These are phyloP conservation scores for Autographa pulchrina DNA, from an alignment of 2,888 invertebrate genomes.

Conservation along the genomic window DNA sequence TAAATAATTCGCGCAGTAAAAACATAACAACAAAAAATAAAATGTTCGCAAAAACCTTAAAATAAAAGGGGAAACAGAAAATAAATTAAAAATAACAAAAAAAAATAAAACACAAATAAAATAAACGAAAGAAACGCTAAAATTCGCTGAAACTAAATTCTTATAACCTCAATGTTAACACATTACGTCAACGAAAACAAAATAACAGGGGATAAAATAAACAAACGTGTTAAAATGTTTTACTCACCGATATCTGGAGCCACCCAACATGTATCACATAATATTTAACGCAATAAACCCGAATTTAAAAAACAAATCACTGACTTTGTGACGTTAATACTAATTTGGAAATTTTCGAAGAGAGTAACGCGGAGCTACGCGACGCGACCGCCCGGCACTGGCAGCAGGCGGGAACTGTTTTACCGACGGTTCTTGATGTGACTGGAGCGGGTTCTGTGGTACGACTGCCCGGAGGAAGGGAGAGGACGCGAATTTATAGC, in stretches of 20 bases:
- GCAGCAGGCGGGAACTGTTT: conserved; percentile 39
- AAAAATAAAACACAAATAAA: neutral
- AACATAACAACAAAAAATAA: neutral
- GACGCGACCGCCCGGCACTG: conserved; percentile 27
- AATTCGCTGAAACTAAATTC: neutral
- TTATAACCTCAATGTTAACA: conserved; percentile 11
- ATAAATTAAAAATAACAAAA: neutral
- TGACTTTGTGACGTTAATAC: conserved; percentile 17
- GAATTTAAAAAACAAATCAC: neutral
- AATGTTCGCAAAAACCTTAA: neutral
- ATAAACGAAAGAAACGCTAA: neutral
- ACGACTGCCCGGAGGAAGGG: neutral
- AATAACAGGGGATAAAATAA: conserved; percentile 10
- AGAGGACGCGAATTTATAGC: conserved; percentile 7
- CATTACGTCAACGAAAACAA: conserved; percentile 21
- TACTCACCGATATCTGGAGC: conserved; percentile 29
- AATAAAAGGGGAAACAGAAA: neutral
- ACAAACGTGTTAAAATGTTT: conserved; percentile 1
- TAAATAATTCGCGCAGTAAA: neutral
- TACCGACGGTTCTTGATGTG: conserved; percentile 30
- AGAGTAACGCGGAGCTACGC: conserved; percentile 15
- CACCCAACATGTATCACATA: conserved; percentile 4
- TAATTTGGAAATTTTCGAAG: conserved; percentile 42
- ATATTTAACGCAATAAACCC: conserved; percentile 11
- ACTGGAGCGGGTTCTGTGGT: conserved; percentile 3